These are phyloP conservation scores for Oenanthe melanoleuca DNA, from an alignment of 2,113 vertebrate genomes.

Conservation along the genomic window DNA sequence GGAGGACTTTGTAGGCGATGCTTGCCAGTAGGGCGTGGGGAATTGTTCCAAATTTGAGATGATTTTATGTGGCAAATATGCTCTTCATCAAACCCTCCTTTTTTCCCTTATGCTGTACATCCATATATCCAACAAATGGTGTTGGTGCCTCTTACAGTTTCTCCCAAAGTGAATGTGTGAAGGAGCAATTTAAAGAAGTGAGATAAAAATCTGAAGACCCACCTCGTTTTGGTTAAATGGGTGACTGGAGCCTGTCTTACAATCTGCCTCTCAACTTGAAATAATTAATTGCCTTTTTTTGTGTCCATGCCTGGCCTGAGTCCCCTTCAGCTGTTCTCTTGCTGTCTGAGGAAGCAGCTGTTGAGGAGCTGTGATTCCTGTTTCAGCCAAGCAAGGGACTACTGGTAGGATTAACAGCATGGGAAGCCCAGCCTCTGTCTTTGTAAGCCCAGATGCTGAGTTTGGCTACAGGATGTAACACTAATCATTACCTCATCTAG, in stretches of 20 bases:
- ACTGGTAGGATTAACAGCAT: slow-evolving; percentile 22
- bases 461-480: slow-evolving; percentile 20
- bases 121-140: background rate
- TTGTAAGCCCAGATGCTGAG: slow-evolving; percentile 39
- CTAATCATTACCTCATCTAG: slow-evolving; percentile 39
- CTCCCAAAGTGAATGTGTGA: background rate
- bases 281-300: background rate
- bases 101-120: background rate
- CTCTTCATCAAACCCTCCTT: background rate
- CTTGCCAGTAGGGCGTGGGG: background rate
- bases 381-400: slow-evolving; percentile 21
- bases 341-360: slow-evolving; percentile 42
- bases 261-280: background rate
- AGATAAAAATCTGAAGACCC: background rate
- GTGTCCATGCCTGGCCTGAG: background rate
- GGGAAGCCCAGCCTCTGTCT: slow-evolving; percentile 9
- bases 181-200: background rate
- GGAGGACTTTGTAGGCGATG: background rate
- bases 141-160: background rate
- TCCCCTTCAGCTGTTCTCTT: slow-evolving; percentile 38
- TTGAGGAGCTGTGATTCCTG: slow-evolving; percentile 26
- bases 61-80: background rate
- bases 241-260: background rate
- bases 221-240: background rate
- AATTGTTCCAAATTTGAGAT: background rate